phyloP scores from a whole-genome alignment of 2,888 invertebrate species.

The Hanleya hanleyi region DNA sequence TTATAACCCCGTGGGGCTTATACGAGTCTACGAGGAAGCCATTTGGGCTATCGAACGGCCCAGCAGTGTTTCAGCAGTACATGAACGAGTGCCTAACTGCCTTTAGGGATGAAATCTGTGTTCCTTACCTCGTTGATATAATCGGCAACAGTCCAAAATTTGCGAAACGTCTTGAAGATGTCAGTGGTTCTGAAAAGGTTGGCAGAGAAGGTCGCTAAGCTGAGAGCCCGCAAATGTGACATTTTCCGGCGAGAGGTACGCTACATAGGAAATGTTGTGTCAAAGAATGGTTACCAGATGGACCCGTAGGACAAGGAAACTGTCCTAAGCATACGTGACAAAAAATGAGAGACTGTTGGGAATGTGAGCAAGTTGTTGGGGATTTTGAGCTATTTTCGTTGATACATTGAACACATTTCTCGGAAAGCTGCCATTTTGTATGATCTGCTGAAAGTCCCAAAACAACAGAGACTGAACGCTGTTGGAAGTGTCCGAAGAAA shows the following conservation, averaged over 20 bases:
- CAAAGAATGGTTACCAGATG: not conserved
- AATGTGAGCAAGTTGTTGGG: not conserved
- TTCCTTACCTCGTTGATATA: too few relatives aligned
- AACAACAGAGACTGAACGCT: not conserved
- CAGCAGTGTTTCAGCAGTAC: too few relatives aligned
- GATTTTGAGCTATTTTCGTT: not conserved
- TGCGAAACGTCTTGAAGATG: too few relatives aligned
- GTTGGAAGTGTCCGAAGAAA: not conserved
- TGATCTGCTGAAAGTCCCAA: not conserved
- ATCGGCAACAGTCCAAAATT: too few relatives aligned
- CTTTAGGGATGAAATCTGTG: too few relatives aligned
- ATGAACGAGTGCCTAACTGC: too few relatives aligned
- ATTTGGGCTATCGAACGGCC: too few relatives aligned
- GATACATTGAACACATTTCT: not conserved
- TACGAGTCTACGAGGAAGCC: too few relatives aligned
- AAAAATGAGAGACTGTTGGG: not conserved
- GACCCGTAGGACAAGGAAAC: not conserved
- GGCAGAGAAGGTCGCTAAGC: not conserved
- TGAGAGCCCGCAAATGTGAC: not conserved
- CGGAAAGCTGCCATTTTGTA: not conserved
- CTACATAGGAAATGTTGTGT: not conserved
- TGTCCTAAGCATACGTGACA: not conserved
- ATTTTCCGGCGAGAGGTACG: not conserved
- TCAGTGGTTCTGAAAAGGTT: too few relatives aligned
- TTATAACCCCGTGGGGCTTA: too few relatives aligned